These are phyloP conservation scores for Phragmatobia fuliginosa DNA, from an alignment of 2,888 invertebrate species.

Conservation along the genomic window DNA sequence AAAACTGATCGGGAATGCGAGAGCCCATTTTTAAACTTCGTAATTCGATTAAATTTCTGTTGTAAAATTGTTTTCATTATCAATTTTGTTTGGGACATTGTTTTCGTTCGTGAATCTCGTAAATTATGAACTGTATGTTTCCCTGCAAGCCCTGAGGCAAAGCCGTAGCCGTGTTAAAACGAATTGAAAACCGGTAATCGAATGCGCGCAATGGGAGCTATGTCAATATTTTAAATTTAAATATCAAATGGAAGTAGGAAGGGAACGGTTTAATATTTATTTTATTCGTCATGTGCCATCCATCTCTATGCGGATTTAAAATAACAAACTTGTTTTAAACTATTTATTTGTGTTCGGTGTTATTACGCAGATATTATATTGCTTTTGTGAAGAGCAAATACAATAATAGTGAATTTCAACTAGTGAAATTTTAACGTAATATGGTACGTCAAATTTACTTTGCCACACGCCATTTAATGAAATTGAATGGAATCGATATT, in stretches of 20 bases:
- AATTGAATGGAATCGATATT: not conserved
- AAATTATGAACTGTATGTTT: slow-evolving; percentile 83
- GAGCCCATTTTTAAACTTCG: slow-evolving; percentile 68
- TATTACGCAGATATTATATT: slow-evolving; percentile 23
- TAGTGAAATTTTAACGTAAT: not conserved
- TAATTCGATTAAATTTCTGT: slow-evolving; percentile 79
- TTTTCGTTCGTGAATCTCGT: slow-evolving; percentile 79
- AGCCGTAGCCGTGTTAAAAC: slow-evolving; percentile 78
- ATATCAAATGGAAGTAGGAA: slow-evolving; percentile 74
- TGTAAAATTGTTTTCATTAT: slow-evolving; percentile 82
- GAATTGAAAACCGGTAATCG: slow-evolving; percentile 86
- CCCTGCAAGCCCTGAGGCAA: slow-evolving; percentile 76
- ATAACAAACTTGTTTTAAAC: slow-evolving; percentile 48
- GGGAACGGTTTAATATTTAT: slow-evolving; percentile 70
- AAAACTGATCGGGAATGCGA: slow-evolving; percentile 58
- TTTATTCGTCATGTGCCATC: slow-evolving; percentile 68
- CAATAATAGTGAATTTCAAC: not conserved
- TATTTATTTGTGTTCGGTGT: slow-evolving; percentile 41
- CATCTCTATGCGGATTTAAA: slow-evolving; percentile 68
- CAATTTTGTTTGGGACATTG: slow-evolving; percentile 80
- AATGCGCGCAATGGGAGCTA: slow-evolving; percentile 81
- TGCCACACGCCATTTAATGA: not conserved
- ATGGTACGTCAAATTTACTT: not conserved
- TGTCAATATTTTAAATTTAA: slow-evolving; percentile 85
- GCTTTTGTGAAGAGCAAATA: slow-evolving; percentile 5